Percentiles rank a stretch among this genome's conserved stretches.
Conservation (phyloP, 2,888 invertebrate genomes). For the Eupithecia exiguata region DNA sequence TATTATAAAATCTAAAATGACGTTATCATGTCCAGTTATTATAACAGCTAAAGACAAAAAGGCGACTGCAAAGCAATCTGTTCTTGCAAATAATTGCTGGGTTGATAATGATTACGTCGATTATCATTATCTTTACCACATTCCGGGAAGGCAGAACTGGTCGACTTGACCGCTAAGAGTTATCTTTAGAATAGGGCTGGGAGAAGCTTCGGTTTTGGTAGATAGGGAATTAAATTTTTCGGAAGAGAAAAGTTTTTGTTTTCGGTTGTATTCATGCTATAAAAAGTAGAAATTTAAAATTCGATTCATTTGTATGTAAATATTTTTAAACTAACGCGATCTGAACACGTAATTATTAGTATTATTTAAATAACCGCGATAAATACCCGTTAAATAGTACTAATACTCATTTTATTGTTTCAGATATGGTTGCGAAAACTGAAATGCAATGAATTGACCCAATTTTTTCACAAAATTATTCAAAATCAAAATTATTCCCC, state of each 20-base stretch:
- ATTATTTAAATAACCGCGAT: no score
- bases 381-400: no score
- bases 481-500: no score
- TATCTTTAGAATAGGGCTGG: conserved; percentile 29
- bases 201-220: not conserved
- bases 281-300: not conserved
- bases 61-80: conserved; percentile 13
- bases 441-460: not conserved
- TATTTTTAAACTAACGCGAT: no score
- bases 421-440: not conserved
- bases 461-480: not conserved
- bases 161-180: conserved; percentile 23
- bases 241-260: not conserved
- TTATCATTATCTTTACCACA: conserved; percentile 34
- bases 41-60: conserved; percentile 15
- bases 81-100: conserved; percentile 20
- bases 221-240: not conserved
- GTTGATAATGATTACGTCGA: conserved; percentile 15
- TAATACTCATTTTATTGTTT: no score
- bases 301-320: not conserved
- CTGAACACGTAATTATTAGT: no score
- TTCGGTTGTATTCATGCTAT: not conserved
- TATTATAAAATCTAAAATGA: not conserved
- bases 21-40: conserved; percentile 3
- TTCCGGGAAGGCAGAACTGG: conserved; percentile 31